Evolutionary conservation across 2,113 vertebrate species (phyloP).

Genomic region (Engystomops pustulosus): DNA sequence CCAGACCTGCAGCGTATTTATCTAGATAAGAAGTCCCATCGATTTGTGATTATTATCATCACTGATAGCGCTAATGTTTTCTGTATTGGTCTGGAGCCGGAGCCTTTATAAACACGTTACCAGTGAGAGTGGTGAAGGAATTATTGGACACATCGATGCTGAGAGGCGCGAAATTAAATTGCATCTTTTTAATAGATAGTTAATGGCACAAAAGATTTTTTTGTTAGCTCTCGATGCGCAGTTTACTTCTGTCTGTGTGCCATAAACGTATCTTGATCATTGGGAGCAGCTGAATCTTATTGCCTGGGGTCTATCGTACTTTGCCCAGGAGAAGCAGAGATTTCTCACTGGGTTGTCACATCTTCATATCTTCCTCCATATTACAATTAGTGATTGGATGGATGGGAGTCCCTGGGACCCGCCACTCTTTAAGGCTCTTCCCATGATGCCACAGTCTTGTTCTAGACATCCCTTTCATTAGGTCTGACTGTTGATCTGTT

Average conservation of each 20-base stretch:
- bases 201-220: conserved; percentile 36
- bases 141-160: conserved; percentile 15
- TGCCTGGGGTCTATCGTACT: conserved; percentile 20
- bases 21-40: conserved; percentile 8
- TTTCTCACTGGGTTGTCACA: conserved; percentile 12
- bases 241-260: neutral
- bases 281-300: conserved; percentile 21
- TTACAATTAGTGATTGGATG: neutral
- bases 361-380: conserved; percentile 20
- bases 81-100: neutral
- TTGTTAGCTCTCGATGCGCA: neutral
- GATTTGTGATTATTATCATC: conserved; percentile 23
- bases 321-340: conserved; percentile 17
- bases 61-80: conserved; percentile 37
- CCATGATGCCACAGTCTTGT: neutral
- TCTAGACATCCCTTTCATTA: neutral
- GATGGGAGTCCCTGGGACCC: neutral
- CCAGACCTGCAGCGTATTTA: neutral
- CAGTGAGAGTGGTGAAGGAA: neutral
- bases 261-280: neutral
- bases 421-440: neutral
- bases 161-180: conserved; percentile 38
- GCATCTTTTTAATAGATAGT: conserved; percentile 17
- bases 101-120: conserved; percentile 31
- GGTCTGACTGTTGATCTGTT: neutral